Evolutionary conservation across 1,140 invertebrate genomes (phyloP).

Genomic region (Penaeus chinensis): DNA sequence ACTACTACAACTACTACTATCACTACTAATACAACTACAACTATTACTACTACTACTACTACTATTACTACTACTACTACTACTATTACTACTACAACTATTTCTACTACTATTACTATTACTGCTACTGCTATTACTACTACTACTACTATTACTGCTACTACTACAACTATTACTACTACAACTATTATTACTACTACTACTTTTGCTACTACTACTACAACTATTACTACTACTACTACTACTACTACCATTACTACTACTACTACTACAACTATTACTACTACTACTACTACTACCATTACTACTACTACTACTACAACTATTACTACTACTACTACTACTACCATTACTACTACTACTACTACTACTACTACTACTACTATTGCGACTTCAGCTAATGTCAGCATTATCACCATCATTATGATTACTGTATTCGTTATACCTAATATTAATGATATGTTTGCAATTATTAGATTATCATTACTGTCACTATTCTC

Average conservation of each 20-base stretch:
- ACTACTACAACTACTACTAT: slow-evolving; percentile 17
- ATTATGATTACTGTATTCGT: too few relatives aligned
- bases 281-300: slow-evolving; percentile 15
- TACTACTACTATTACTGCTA: neutral
- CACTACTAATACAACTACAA: slow-evolving; percentile 1
- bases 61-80: neutral
- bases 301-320: slow-evolving; percentile 25
- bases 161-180: neutral
- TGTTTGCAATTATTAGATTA: too few relatives aligned
- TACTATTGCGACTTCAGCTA: neutral
- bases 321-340: neutral
- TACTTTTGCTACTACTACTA: too few relatives aligned
- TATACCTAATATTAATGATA: too few relatives aligned
- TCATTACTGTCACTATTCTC: too few relatives aligned
- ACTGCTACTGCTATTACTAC: neutral
- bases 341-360: neutral
- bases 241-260: neutral
- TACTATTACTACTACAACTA: slow-evolving; percentile 13
- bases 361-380: neutral
- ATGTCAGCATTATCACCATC: neutral
- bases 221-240: neutral
- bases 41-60: neutral
- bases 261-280: slow-evolving; percentile 14
- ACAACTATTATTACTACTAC: too few relatives aligned
- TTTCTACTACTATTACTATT: too few relatives aligned